phyloP scores from a whole-genome alignment of 2,888 invertebrate genomes.

The Mythimna loreyi region DNA sequence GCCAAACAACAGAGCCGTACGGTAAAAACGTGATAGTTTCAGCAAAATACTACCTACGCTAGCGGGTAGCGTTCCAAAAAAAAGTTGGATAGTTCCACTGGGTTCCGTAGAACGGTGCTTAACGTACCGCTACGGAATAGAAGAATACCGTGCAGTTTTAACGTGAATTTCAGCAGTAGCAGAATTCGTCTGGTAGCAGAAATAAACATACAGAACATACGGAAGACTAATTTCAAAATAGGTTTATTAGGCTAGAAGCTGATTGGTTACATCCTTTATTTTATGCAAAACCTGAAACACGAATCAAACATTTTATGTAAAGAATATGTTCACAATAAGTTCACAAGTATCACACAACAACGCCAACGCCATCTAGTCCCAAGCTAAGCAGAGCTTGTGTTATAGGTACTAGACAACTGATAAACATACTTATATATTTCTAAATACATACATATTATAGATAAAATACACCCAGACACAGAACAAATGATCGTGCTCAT shows the following conservation, averaged over 20 bases:
- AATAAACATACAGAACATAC: background rate
- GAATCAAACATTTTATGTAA: no score
- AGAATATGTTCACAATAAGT: no score
- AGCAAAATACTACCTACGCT: constrained; percentile 7
- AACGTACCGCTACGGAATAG: constrained; percentile 13
- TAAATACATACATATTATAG: no score
- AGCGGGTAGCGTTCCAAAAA: constrained; percentile 25
- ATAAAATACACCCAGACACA: no score
- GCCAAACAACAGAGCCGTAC: background rate
- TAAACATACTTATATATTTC: no score
- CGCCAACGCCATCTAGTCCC: no score
- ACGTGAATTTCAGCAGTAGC: constrained; percentile 22
- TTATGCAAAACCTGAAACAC: no score
- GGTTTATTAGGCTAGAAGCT: background rate
- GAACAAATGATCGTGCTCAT: no score
- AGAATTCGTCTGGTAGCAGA: background rate
- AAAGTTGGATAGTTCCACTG: constrained; percentile 19
- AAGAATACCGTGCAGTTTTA: constrained; percentile 32
- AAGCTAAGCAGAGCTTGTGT: no score
- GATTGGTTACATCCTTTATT: background rate
- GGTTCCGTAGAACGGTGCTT: constrained; percentile 16
- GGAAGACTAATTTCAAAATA: background rate
- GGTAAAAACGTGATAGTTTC: constrained; percentile 12
- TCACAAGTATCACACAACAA: no score
- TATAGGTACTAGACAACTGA: no score